Base-by-base conservation (phyloP, 1,140 invertebrate genomes). In the Drosophila pectinifera region DNA sequence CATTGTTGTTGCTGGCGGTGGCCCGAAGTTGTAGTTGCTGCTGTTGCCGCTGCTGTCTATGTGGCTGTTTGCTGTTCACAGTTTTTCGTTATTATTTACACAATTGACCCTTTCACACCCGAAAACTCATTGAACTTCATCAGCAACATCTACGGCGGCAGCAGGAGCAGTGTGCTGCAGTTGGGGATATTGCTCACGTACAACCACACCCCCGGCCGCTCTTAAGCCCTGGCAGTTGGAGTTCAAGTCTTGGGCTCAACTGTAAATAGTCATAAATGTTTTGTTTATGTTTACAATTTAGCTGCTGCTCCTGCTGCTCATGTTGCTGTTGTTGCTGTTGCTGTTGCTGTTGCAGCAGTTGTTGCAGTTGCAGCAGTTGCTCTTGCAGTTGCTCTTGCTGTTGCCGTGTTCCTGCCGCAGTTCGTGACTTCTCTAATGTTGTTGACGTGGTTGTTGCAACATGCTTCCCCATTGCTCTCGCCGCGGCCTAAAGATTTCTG, bases 241-340 rank as follows among this genome's bases (percentile, higher is more conserved):
- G 46, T 78, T 58, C 74, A 69, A 68, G 78, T 72, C 75, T 88
- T 59, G 68, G 57, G 79, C 76, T 79, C 72, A 88, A 88, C 84
- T 89, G 84, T 88, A 88, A 88, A 88, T 89, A 88, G 84, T 88
- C 84, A 88, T 88, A 88, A 88, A 88, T 89, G 84, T 88, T 88
- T 88, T 88, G 84, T 88, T 88, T 88, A 86, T 86, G 84, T 89
- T 88, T 89, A 89, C 84, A 89, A 84, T 88, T 82, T 88, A 79
- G 83, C 84, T 80, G 84, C 83, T 89, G 67, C 34, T 73, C 22
- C 41, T 63, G 49, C 36, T 56, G 41, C 41, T 34, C 49, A 26
- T 36, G 39, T 46, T 45, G 53, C 11, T 18, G 10, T 38, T 55
- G 46, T n/a, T n/a, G n/a, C 20, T 26, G 14, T 38, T 41, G 42